These are phyloP conservation scores for Anthopleura sola DNA, from an alignment of 64 coral and sea anemone species.

Conservation along the genomic window DNA sequence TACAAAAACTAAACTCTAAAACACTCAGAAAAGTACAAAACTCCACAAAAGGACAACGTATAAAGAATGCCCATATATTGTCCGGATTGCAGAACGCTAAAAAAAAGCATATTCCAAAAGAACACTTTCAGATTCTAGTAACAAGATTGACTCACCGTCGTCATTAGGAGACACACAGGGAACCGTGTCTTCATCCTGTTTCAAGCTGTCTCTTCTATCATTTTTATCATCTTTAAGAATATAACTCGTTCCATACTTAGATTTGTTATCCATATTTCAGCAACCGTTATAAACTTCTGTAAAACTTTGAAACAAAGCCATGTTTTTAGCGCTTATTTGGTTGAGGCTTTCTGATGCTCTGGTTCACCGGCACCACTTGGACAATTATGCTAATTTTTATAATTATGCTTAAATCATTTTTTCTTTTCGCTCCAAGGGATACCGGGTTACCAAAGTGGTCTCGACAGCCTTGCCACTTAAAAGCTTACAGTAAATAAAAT, in stretches of 20 bases:
- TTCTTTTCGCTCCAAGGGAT: neutral
- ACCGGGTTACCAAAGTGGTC: neutral
- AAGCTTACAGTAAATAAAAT: neutral
- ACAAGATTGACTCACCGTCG: constrained; percentile 7
- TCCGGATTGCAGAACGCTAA: too few species aligned
- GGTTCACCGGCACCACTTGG: too few species aligned
- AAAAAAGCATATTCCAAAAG: neutral
- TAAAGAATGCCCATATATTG: too few species aligned
- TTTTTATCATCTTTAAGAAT: neutral
- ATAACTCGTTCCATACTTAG: neutral
- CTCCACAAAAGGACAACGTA: too few species aligned
- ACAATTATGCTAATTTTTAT: neutral
- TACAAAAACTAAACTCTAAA: too few species aligned
- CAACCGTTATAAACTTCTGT: neutral
- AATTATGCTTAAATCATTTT: neutral
- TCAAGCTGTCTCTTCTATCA: neutral
- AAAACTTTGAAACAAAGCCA: neutral
- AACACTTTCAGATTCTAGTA: neutral
- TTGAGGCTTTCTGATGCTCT: too few species aligned
- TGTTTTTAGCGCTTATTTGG: neutral
- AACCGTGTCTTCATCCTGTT: constrained; percentile 1
- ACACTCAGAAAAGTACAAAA: too few species aligned
- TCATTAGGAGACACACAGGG: constrained; percentile 15
- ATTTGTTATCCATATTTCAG: neutral
- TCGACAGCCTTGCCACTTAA: too few species aligned